phyloP scores from a whole-genome alignment of 1,140 invertebrate genomes.

The Micrasema longulum region DNA sequence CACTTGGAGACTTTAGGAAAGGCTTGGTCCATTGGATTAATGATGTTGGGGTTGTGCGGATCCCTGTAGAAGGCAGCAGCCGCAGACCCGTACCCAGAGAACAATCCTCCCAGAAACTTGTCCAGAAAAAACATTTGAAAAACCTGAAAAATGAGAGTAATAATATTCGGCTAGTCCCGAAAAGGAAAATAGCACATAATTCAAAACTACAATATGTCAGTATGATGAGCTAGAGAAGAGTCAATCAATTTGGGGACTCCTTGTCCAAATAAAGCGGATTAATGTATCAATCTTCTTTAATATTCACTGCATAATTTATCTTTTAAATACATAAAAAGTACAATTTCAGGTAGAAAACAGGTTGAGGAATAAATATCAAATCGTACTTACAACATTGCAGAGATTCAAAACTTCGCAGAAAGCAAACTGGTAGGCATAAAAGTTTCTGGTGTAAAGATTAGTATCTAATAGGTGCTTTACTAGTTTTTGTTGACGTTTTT shows the following conservation, averaged over 20 bases:
- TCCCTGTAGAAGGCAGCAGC: conserved; percentile 63
- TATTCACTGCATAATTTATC: no score
- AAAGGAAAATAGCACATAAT: no score
- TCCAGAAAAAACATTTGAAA: conserved; percentile 74
- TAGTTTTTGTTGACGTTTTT: conserved; percentile 66
- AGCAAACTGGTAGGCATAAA: conserved; percentile 76
- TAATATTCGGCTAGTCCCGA: no score
- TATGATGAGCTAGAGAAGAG: no score
- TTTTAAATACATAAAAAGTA: no score
- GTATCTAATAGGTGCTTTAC: conserved; percentile 68
- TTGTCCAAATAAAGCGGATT: no score
- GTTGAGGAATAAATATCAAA: no score
- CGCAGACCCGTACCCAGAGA: conserved; percentile 76
- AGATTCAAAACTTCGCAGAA: conserved; percentile 81
- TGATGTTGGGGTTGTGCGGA: conserved; percentile 58
- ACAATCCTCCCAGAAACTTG: conserved; percentile 80
- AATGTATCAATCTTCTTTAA: no score
- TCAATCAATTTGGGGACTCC: no score
- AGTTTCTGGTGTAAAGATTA: conserved; percentile 72
- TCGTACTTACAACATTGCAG: conserved; percentile 73
- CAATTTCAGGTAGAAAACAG: no score
- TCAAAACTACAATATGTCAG: no score
- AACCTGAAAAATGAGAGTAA: conserved; percentile 67
- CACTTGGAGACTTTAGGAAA: conserved; percentile 90
- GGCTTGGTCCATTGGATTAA: conserved; percentile 70